Base-by-base conservation (phyloP, 2,113 vertebrate genomes). In the Petromus typicus region DNA sequence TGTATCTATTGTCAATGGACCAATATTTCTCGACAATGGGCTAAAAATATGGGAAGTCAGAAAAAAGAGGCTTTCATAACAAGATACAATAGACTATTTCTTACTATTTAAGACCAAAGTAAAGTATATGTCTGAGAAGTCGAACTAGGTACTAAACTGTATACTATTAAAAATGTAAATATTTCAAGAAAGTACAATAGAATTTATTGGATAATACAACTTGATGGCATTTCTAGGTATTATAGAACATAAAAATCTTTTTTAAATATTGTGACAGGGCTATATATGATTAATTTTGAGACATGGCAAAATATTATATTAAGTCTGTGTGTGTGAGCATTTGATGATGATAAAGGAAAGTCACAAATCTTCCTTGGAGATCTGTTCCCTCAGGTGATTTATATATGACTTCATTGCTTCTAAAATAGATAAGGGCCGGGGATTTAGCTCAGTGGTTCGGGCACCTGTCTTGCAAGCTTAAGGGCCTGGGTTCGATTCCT, bases 1-100 rank as follows among this genome's bases (percentile, higher is more conserved):
- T 98, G 97, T 87, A 93, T 91, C 91, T 87, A 63, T 76, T 93
- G 91, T 75, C 94, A 97, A 88, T 80, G 85, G 81, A 92, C 91
- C 89, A 87, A 63, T 63, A 69, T 83, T 87, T 91, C 61, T 93
- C 80, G 82, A 66, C 22, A 89, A 13, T 94, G 63, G 69, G 18
- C 0, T 40, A 64, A 91, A 90, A 91, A 45, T 81, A 57, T 43
- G 45, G 57, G 17, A 96, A 59, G 57, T 61, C 51, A 84, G 71
- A 86, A 92, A 93, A 27, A 51, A 85, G 25, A 86, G 81, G 14
- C 84, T 64, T 93, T 95, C 37, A 86, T 73, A 67, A 69, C 83
- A 48, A 67, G 59, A 16, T 40, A 57, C 1, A 69, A 14, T 88
- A 11, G 30, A 64, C 4, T 23, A 25, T 75, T 91, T 86, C 18